These are phyloP conservation scores for Bombus ignitus DNA, from an alignment of 1,140 invertebrate genomes.

Conservation along the genomic window DNA sequence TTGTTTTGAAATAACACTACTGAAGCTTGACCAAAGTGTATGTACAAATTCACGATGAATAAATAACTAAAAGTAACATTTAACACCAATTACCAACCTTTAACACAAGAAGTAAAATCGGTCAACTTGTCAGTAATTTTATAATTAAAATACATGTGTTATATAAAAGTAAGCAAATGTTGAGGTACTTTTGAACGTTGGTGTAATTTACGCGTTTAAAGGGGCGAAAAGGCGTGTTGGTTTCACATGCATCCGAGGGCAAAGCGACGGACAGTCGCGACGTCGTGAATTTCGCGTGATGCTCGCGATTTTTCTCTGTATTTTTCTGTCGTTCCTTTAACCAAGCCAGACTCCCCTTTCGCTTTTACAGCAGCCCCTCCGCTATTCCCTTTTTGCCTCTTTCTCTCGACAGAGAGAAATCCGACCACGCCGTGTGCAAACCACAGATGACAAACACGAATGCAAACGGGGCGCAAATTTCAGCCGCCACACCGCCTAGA, in stretches of 20 bases:
- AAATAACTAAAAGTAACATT: background rate
- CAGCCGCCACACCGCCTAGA: conserved; percentile 10
- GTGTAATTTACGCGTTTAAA: conserved; percentile 4
- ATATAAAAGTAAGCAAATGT: background rate
- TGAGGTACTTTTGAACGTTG: background rate
- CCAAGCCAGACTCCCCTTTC: conserved; percentile 12
- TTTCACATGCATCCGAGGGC: conserved; percentile 27
- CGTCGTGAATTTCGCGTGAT: conserved; percentile 48
- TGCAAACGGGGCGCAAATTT: conserved; percentile 24
- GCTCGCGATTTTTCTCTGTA: conserved; percentile 48
- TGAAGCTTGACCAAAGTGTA: too few relatives aligned
- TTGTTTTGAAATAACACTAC: too few relatives aligned
- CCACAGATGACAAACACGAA: conserved; percentile 47
- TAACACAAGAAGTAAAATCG: too few relatives aligned
- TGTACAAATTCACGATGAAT: background rate
- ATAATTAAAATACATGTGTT: background rate
- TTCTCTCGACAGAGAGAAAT: background rate
- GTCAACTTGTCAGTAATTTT: background rate
- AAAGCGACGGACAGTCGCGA: conserved; percentile 39
- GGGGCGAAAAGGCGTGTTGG: conserved; percentile 21
- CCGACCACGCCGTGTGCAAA: background rate
- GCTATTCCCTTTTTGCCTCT: conserved; percentile 24
- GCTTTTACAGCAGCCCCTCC: conserved; percentile 1
- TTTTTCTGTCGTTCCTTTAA: conserved; percentile 16
- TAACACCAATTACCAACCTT: too few relatives aligned